A percentile compares a stretch with the other conserved stretches of the same genome.
phyloP scores from a whole-genome alignment of 2,888 invertebrate species.

The Drosophila seclusa region DNA sequence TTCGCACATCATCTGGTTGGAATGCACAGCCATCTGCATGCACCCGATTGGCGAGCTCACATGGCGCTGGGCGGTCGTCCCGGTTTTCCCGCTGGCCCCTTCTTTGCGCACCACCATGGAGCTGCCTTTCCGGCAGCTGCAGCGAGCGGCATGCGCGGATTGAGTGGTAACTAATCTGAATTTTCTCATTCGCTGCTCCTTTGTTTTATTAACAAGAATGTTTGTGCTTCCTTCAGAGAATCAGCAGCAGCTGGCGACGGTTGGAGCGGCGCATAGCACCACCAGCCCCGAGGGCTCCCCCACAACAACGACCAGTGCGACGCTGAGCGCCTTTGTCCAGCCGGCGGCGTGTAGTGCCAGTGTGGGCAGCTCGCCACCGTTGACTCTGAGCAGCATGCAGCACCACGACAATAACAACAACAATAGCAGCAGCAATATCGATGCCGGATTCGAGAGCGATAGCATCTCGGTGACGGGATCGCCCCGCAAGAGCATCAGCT shows the following conservation, averaged over 20 bases:
- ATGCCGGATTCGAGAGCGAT: constrained; percentile 85
- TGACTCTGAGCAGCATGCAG: constrained; percentile 64
- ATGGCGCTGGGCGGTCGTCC: constrained; percentile 81
- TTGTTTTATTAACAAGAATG: background rate
- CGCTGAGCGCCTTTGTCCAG: constrained; percentile 65
- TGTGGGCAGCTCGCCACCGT: constrained; percentile 83
- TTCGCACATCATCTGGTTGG: constrained; percentile 91
- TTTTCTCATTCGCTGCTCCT: background rate
- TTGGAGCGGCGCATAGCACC: constrained; percentile 88
- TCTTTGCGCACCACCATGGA: constrained; percentile 86
- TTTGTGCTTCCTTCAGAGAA: constrained; percentile 26
- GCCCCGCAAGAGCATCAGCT: constrained; percentile 86
- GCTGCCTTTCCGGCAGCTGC: constrained; percentile 85
- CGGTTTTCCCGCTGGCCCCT: constrained; percentile 83
- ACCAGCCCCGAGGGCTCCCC: constrained; percentile 89
- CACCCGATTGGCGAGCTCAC: constrained; percentile 87
- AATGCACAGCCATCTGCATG: constrained; percentile 88
- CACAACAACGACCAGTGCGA: constrained; percentile 72
- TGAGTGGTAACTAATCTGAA: constrained; percentile 76
- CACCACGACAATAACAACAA: constrained; percentile 83
- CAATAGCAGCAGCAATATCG: constrained; percentile 84
- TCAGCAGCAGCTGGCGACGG: constrained; percentile 78
- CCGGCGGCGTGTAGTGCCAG: constrained; percentile 67
- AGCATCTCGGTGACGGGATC: constrained; percentile 85
- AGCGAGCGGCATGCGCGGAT: constrained; percentile 85